Evolutionary conservation across 1,140 invertebrate species (phyloP).

Genomic region (Bombus pyrosoma): DNA sequence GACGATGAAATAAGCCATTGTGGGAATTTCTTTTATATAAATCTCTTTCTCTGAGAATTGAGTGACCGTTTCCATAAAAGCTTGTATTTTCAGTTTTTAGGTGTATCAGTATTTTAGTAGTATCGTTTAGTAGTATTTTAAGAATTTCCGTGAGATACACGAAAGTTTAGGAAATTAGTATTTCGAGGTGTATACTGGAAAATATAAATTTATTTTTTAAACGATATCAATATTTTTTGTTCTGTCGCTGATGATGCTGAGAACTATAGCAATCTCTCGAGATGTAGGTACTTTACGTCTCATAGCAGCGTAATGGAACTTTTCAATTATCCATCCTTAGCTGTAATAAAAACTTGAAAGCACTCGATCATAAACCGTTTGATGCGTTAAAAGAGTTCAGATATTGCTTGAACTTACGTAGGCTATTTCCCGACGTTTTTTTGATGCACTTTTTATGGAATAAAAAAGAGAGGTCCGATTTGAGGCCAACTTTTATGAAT

Average conservation of each 20-base stretch:
- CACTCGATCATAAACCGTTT: background rate
- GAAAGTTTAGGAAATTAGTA: too few species aligned
- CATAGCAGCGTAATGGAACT: background rate
- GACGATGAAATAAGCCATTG: background rate
- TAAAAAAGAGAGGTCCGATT: too few species aligned
- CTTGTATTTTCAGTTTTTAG: too few species aligned
- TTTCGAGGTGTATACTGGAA: too few species aligned
- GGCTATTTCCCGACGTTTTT: too few species aligned
- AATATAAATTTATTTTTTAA: background rate
- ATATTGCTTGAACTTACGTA: background rate
- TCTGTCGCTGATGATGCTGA: background rate
- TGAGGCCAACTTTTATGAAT: background rate
- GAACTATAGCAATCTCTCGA: background rate
- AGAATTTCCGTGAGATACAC: too few species aligned
- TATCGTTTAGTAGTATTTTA: too few species aligned
- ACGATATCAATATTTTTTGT: background rate
- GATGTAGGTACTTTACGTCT: background rate
- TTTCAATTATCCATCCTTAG: background rate
- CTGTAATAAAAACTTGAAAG: constrained; percentile 5
- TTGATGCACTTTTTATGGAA: background rate
- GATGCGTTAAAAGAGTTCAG: background rate
- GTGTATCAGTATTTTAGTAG: too few species aligned
- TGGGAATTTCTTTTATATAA: background rate
- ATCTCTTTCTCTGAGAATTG: too few species aligned
- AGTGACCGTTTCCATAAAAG: too few species aligned